Conservation (phyloP, 2,888 invertebrate genomes). For the Sminthurinus aureus region DNA sequence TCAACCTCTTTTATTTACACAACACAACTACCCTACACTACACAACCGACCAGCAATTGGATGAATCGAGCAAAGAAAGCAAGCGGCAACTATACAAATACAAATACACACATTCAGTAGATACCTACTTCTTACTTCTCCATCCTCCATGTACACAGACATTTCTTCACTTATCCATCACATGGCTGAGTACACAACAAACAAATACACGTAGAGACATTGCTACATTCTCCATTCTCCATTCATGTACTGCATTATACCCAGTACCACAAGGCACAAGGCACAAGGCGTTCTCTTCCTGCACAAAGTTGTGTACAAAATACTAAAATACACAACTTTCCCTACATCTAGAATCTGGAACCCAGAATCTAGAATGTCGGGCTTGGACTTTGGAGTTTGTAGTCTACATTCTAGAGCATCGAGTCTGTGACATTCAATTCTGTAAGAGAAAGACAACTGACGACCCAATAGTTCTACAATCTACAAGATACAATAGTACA, state of each 20-base stretch:
- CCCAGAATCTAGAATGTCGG: not conserved
- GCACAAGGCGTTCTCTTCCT: too few species aligned
- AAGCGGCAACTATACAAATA: not conserved
- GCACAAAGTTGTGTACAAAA: too few species aligned
- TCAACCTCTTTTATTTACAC: not conserved
- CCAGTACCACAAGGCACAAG: too few species aligned
- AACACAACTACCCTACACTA: not conserved
- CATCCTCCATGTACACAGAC: not conserved
- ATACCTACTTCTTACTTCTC: too few species aligned
- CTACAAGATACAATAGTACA: not conserved
- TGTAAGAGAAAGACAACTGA: not conserved
- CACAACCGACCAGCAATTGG: not conserved
- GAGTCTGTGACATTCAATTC: conserved; percentile 14
- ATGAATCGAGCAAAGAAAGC: conserved; percentile 2
- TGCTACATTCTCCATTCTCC: too few species aligned
- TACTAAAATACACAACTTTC: too few species aligned
- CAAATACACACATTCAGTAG: not conserved
- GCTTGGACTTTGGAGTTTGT: too few species aligned
- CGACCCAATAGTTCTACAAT: conserved; percentile 4
- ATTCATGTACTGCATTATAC: too few species aligned
- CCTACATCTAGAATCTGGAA: too few species aligned
- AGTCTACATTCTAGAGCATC: not conserved
- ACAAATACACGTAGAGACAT: not conserved
- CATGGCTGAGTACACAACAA: not conserved
- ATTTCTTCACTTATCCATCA: not conserved